Percentiles rank a stretch among this genome's conserved stretches.
Conservation (phyloP, 2,113 vertebrate species). For the Cromileptes altivelis region DNA sequence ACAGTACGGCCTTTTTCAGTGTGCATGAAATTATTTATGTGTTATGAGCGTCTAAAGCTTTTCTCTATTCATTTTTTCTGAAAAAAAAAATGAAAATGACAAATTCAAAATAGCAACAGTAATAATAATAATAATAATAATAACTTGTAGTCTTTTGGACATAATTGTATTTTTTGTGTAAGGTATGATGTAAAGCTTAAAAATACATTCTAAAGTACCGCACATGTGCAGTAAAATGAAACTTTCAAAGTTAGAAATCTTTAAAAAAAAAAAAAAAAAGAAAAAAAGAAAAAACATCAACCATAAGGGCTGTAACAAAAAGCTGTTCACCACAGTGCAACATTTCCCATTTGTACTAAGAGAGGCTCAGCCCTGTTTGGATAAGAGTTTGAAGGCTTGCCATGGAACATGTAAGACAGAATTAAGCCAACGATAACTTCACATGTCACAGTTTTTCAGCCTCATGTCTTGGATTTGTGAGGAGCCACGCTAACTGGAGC, state of each 20-base stretch:
- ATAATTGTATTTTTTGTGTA: neutral
- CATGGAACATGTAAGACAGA: slow-evolving; percentile 50
- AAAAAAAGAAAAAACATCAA: neutral
- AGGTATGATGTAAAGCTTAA: neutral
- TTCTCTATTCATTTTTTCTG: neutral
- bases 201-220: neutral
- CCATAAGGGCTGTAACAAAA: neutral
- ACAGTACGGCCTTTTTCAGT: neutral
- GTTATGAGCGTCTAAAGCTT: neutral
- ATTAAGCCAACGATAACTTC: slow-evolving; percentile 34
- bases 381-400: slow-evolving; percentile 51
- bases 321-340: slow-evolving; percentile 2
- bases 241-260: neutral
- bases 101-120: too few species aligned
- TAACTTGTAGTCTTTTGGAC: neutral
- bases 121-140: too few species aligned
- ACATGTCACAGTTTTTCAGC: slow-evolving; percentile 15
- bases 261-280: too few species aligned
- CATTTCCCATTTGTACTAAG: neutral
- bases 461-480: slow-evolving; percentile 41
- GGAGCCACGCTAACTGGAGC: neutral
- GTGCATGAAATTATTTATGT: neutral
- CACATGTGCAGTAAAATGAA: neutral
- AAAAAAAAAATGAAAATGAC: neutral
- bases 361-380: slow-evolving; percentile 26